Conservation (phyloP, 2,113 vertebrate species). For the Glaucidium brasilianum region DNA sequence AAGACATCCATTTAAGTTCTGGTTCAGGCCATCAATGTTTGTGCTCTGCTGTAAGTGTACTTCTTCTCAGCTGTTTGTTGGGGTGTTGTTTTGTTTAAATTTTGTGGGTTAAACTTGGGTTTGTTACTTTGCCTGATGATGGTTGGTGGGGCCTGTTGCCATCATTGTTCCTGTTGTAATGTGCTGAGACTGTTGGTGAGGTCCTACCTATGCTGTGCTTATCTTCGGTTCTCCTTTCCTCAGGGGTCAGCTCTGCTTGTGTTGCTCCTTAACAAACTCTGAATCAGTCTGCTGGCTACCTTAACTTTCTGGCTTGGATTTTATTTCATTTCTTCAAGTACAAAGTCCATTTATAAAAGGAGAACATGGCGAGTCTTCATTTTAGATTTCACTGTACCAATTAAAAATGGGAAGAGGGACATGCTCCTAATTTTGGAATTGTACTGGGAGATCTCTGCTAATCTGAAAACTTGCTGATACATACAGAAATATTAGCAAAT, state of each 20-base stretch:
- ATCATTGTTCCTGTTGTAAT: too few species aligned
- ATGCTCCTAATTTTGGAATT: neutral
- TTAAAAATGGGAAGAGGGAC: neutral
- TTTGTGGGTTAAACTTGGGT: neutral
- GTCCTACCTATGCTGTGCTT: neutral
- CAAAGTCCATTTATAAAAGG: neutral
- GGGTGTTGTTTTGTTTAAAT: neutral
- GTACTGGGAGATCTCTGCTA: neutral
- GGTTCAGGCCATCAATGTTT: fast-evolving
- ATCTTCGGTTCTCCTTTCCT: neutral
- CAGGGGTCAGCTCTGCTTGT: neutral
- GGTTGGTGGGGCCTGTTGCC: neutral
- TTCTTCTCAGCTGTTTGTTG: neutral
- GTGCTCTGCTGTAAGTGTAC: neutral
- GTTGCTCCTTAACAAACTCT: neutral
- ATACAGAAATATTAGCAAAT: neutral
- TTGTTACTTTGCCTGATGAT: neutral
- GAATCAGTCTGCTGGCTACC: neutral
- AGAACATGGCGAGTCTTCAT: neutral
- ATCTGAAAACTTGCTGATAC: neutral
- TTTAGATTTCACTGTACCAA: neutral
- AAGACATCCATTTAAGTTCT: neutral
- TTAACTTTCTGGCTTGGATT: neutral
- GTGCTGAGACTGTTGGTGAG: neutral
- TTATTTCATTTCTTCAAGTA: neutral